Base-by-base conservation (phyloP, 2,797 vertebrate species). In the Melopsittacus undulatus region DNA sequence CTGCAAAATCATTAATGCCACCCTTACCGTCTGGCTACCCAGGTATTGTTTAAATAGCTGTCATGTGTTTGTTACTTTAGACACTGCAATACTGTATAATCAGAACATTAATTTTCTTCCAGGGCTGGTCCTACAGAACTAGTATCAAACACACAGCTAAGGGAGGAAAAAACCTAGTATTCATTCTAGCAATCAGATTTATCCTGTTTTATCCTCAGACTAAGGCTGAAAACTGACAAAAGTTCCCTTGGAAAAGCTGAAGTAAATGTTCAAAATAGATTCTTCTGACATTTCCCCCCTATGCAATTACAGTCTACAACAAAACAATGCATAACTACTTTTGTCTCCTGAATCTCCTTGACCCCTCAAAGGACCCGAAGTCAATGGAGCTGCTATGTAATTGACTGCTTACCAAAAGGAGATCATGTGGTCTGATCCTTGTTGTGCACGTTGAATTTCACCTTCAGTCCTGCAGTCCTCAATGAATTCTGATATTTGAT, bases 1-100 rank as follows among this genome's bases (percentile, higher is more conserved):
- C 94, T 96, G 87, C 95, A 95, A 95, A 98, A 98, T 97, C 97
- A 94, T 97, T 97, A 97, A 96, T 96, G 92, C 95, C 92, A 93
- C 92, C 92, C 91, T 97, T 97, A 92, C 85, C 2, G 72, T 88
- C 83, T 97, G 94, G 94, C 91, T 98, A 90, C 95, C 89, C 66
- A 72, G 87, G 77, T 83, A 85, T 66, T 97, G 97, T 96, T 93
- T 97, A 97, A 97, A 90, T 81, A 74, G 77, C 76, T 96, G 92
- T 94, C 92, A 95, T 76, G 77, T 5, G 10, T 97, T 97, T 96
- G 92, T 74, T 98, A 94, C 93, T 87, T 46, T 84, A 94, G 93
- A 94, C 77, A 78, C 69, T 87, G 78, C 74, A 92, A 64, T 91
- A 40, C 52, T 91, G 63, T 80, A 87, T 95, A 94, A 94, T 91